These are phyloP conservation scores for Callinectes sapidus DNA, from an alignment of 2,888 invertebrate genomes.

Conservation along the genomic window DNA sequence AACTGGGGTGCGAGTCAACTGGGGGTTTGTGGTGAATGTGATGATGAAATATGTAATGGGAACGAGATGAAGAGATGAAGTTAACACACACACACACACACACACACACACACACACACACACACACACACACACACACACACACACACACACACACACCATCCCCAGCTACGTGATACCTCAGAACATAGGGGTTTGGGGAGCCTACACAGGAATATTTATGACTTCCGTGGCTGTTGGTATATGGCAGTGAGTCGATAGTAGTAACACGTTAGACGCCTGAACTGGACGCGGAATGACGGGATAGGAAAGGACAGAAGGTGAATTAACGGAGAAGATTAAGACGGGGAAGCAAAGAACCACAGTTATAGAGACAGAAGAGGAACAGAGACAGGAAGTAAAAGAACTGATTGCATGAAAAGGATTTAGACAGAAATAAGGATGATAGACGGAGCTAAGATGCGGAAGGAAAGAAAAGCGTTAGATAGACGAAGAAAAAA, in stretches of 20 bases:
- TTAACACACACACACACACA: too few relatives aligned
- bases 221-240: background rate
- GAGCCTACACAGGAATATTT: background rate
- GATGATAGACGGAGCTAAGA: background rate
- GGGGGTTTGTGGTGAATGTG: background rate
- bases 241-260: background rate
- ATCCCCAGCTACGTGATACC: background rate
- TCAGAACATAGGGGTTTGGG: background rate
- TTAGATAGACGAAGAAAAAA: background rate
- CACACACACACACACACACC: background rate
- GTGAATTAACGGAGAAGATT: too few relatives aligned
- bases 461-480: background rate
- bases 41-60: background rate
- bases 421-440: background rate
- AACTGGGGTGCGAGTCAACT: too few relatives aligned
- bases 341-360: too few relatives aligned
- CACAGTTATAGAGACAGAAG: too few relatives aligned
- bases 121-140: too few relatives aligned
- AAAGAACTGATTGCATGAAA: background rate
- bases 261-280: background rate
- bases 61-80: background rate
- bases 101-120: too few relatives aligned
- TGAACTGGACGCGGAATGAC: background rate
- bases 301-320: background rate
- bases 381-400: background rate